These are phyloP conservation scores for Marisa cornuarietis DNA, from an alignment of 1,140 invertebrate genomes.

Conservation along the genomic window DNA sequence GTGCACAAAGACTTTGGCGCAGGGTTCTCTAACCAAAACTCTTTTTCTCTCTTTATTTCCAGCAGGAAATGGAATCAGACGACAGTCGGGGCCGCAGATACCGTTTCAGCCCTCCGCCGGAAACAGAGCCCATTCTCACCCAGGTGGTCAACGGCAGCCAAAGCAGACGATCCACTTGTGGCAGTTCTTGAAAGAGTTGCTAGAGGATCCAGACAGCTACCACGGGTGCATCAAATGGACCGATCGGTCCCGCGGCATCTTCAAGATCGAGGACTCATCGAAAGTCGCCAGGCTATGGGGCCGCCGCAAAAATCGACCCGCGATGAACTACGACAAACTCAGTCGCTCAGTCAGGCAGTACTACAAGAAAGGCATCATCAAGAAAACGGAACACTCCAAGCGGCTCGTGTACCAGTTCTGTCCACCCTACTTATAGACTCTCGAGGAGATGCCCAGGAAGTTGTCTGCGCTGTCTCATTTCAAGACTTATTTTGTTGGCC, in stretches of 20 bases:
- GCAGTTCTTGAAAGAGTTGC: slow-evolving; percentile 97
- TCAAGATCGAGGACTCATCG: slow-evolving; percentile 99
- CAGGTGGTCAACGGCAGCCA: slow-evolving; percentile 33
- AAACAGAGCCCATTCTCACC: neutral
- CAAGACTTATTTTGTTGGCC: no score
- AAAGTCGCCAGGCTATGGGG: slow-evolving; percentile 96
- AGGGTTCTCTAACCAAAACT: no score
- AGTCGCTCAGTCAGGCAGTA: slow-evolving; percentile 98
- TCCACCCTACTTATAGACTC: slow-evolving; percentile 77
- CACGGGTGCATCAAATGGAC: slow-evolving; percentile 96
- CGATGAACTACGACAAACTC: slow-evolving; percentile 99
- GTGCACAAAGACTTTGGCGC: no score
- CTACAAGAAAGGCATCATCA: slow-evolving; percentile 99
- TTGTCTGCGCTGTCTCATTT: no score
- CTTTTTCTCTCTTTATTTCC: neutral
- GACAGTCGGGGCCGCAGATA: neutral
- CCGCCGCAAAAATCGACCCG: slow-evolving; percentile 94
- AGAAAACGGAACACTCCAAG: slow-evolving; percentile 97
- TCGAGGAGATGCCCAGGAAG: no score
- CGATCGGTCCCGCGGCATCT: slow-evolving; percentile 84
- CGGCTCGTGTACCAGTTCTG: slow-evolving; percentile 99
- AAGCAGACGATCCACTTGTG: slow-evolving; percentile 88
- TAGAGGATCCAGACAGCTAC: slow-evolving; percentile 85
- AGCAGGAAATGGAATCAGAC: neutral
- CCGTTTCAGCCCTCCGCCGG: neutral